Percentiles rank a stretch among this genome's conserved stretches.
Evolutionary conservation across 1,140 invertebrate species (phyloP).

Genomic region (Anastatus disparis): DNA sequence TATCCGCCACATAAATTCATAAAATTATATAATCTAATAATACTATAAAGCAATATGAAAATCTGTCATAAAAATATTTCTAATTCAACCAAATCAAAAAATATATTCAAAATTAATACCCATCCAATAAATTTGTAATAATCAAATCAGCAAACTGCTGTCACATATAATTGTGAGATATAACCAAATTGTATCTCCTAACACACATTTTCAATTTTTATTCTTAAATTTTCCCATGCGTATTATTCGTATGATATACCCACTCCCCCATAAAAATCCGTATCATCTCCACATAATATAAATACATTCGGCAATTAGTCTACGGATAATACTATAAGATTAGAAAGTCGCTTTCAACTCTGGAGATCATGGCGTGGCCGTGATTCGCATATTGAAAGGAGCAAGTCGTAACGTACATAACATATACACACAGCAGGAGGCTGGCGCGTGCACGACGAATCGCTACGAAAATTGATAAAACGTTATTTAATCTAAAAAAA

Average conservation of each 20-base stretch:
- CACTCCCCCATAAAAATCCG: too few species aligned
- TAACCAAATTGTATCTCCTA: too few species aligned
- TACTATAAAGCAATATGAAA: too few species aligned
- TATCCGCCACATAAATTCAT: too few species aligned
- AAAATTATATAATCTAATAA: too few species aligned
- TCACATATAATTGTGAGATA: constrained; percentile 37
- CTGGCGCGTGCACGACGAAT: constrained; percentile 56
- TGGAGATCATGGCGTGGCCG: constrained; percentile 11
- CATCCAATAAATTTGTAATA: too few species aligned
- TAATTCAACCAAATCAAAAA: too few species aligned
- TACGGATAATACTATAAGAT: constrained; percentile 30
- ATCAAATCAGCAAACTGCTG: constrained; percentile 35
- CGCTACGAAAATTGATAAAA: constrained; percentile 67
- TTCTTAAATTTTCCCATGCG: too few species aligned
- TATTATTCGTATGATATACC: too few species aligned
- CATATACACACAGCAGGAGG: too few species aligned
- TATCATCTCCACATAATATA: constrained; percentile 17
- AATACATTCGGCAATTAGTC: constrained; percentile 35
- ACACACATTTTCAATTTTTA: too few species aligned
- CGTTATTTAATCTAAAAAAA: constrained; percentile 62
- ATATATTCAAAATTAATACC: neutral
- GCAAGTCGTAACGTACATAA: neutral
- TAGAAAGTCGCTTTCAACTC: constrained; percentile 23
- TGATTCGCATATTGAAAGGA: constrained; percentile 33
- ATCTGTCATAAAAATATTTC: too few species aligned